Evolutionary conservation across 2,797 vertebrate species (phyloP).

Genomic region (Thaleichthys pacificus): DNA sequence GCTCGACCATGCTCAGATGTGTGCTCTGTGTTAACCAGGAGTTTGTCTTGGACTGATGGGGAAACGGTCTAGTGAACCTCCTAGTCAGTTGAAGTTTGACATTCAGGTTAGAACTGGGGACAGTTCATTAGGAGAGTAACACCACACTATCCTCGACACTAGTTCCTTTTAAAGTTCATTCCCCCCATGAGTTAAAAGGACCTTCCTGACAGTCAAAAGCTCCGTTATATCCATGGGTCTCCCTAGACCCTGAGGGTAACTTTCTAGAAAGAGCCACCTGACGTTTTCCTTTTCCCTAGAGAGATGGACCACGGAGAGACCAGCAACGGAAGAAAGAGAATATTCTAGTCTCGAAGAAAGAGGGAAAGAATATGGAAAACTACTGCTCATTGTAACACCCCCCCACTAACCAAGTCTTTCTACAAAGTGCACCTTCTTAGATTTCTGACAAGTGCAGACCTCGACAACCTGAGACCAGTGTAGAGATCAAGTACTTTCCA

Average conservation of each 20-base stretch:
- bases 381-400: neutral
- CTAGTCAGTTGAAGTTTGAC: too few species aligned
- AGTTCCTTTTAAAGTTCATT: too few species aligned
- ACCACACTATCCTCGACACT: too few species aligned
- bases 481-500: slow-evolving; percentile 20
- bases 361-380: slow-evolving; percentile 20
- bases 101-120: too few species aligned
- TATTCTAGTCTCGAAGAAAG: slow-evolving; percentile 16
- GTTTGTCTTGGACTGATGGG: too few species aligned
- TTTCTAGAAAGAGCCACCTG: neutral
- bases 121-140: too few species aligned
- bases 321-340: neutral
- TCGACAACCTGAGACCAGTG: neutral
- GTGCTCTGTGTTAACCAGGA: too few species aligned
- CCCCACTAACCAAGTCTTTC: neutral
- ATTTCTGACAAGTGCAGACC: slow-evolving; percentile 38
- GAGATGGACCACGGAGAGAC: neutral
- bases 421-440: slow-evolving; percentile 28
- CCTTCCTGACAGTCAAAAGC: too few species aligned
- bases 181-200: too few species aligned
- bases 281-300: neutral
- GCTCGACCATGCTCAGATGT: too few species aligned
- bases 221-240: neutral
- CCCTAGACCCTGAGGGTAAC: neutral
- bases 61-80: too few species aligned